Base-by-base conservation (phyloP, 2,888 invertebrate genomes). In the Nymphalis polychloros region DNA sequence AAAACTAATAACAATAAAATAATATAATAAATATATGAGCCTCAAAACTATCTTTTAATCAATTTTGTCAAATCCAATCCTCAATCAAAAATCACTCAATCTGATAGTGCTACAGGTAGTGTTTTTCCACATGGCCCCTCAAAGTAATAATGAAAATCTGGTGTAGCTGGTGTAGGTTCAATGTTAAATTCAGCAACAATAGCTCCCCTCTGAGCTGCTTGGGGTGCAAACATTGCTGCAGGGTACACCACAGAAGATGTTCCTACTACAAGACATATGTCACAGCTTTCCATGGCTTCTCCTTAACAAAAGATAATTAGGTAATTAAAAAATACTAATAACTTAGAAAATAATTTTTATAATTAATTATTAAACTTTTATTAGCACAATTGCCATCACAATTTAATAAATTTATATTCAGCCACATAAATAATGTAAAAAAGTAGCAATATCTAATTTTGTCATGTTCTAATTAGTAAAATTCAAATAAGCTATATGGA, bases 201-300 rank as follows among this genome's bases (percentile, higher is more conserved):
- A 0, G 90, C 94, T 1, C 96, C 96, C 68, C 96, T 92, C 0
- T 92, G 88, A 0, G 96, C 96, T 0, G 96, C 96, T 77, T 93
- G 90, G 0, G 97, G 97, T 0, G 97, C 97, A 89, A 97, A 97
- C 95, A 96, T 95, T 7, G 97, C 97, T 0, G 97, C 97, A 0
- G 97, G 97, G 84, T 97, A 97, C 2, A 97, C 97, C 0, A 97
- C 94, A 0, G 97, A 97, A 0, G 97, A 97, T 17, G 97, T 97
- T 7, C 98, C 97, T 60, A 97, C 95, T 19, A 97, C 95, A 50
- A 97, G 85, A 80, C 97, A 97, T 2, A 96, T 87, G 79, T 97
- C 97, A 84, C 97, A 97, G 0, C 85, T 84, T 53, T 94, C 91
- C 78, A 97, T 92, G 69, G 94, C 94, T 41, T 91, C 81, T 68